phyloP scores from a whole-genome alignment of 2,888 invertebrate genomes.

The Papilio elwesi region DNA sequence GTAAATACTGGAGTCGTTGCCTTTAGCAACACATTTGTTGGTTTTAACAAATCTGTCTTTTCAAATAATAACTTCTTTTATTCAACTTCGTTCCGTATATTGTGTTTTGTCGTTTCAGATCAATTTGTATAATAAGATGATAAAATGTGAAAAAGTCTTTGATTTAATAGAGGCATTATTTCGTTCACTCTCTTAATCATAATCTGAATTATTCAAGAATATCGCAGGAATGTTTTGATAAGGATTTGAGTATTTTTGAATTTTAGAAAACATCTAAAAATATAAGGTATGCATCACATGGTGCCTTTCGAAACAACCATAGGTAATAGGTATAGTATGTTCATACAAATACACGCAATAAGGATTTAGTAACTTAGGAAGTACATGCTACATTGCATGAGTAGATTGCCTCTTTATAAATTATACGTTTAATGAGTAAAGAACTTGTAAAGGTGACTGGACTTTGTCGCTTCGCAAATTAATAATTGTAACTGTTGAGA shows the following conservation, averaged over 20 bases:
- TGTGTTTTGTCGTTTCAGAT: not conserved
- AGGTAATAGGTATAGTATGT: too few species aligned
- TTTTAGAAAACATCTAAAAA: not conserved
- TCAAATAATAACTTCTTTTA: not conserved
- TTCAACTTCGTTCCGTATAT: not conserved
- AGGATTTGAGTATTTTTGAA: not conserved
- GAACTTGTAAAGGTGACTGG: too few species aligned
- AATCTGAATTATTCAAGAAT: too few species aligned
- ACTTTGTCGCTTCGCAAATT: too few species aligned
- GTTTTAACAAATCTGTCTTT: conserved; percentile 18
- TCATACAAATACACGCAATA: too few species aligned
- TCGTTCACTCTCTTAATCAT: too few species aligned
- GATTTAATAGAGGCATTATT: not conserved
- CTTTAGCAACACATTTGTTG: conserved; percentile 44
- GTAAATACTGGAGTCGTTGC: conserved; percentile 33
- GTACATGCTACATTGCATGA: too few species aligned
- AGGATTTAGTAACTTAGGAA: too few species aligned
- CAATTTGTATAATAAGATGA: not conserved
- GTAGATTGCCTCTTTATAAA: too few species aligned
- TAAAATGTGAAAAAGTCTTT: not conserved
- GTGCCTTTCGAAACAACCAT: not conserved
- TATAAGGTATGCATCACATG: not conserved
- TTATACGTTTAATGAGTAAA: too few species aligned
- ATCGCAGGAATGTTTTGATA: not conserved
- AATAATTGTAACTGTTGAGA: too few species aligned